Conservation (phyloP, 2,113 vertebrate species). For the Phodopus roborovskii region DNA sequence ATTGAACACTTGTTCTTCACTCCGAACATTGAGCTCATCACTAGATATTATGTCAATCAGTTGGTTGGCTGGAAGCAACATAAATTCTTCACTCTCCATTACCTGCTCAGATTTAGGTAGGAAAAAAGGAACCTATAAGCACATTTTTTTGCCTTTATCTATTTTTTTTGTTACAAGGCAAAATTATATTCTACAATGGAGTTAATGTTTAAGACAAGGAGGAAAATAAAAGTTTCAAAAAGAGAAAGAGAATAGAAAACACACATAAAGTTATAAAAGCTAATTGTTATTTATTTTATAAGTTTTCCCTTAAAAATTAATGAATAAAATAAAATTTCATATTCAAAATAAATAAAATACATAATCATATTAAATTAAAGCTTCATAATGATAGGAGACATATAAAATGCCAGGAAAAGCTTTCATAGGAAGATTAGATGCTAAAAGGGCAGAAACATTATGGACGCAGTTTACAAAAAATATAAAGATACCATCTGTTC, state of each 20-base stretch:
- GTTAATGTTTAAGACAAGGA: constrained; percentile 32
- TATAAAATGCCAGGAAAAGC: constrained; percentile 55
- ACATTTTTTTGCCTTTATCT: background rate
- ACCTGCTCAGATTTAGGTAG: constrained; percentile 87
- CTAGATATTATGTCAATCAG: constrained; percentile 99
- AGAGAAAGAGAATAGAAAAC: background rate
- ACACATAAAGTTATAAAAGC: constrained; percentile 48
- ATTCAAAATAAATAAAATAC: constrained; percentile 60
- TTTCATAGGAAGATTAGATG: constrained; percentile 54
- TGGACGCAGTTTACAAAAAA: constrained; percentile 15
- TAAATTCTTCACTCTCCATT: constrained; percentile 99
- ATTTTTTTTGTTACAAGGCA: constrained; percentile 14
- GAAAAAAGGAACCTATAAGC: constrained; percentile 32
- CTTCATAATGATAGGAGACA: constrained; percentile 58
- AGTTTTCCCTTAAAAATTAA: constrained; percentile 1
- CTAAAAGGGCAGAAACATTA: constrained; percentile 50
- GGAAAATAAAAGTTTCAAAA: background rate
- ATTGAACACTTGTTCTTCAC: constrained; percentile 98
- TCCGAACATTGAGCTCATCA: constrained; percentile 98
- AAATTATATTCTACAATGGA: constrained; percentile 21
- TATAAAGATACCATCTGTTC: background rate
- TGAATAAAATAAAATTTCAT: constrained; percentile 43
- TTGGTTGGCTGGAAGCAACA: constrained; percentile 98
- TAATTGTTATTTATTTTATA: constrained; percentile 49
- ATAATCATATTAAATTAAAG: constrained; percentile 55